Percentiles rank a stretch among this genome's conserved stretches.
Evolutionary conservation across 2,113 vertebrate genomes (phyloP).

Genomic region (Atlantisia rogersi): DNA sequence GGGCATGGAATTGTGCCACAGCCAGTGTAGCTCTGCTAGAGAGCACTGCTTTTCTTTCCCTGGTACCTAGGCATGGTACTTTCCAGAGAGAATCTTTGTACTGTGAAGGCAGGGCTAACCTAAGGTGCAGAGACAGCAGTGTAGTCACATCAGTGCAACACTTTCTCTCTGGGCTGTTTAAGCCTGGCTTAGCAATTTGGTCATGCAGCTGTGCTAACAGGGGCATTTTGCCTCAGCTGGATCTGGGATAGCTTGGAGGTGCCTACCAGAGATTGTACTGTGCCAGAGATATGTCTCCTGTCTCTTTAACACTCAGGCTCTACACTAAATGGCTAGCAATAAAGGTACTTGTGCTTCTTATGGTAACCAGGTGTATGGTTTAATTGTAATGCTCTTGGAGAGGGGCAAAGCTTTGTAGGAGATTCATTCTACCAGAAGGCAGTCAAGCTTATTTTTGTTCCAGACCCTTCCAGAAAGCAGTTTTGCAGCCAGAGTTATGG

Average conservation of each 20-base stretch:
- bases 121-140: background rate
- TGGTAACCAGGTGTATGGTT: background rate
- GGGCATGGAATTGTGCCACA: background rate
- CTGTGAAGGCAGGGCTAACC: accelerated
- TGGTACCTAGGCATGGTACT: background rate
- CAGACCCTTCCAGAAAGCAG: background rate
- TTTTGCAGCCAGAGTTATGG: background rate
- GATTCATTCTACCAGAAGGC: background rate
- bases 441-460: background rate
- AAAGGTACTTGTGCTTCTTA: background rate
- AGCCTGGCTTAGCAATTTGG: background rate
- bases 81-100: background rate
- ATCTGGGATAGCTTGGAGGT: background rate
- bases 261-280: background rate
- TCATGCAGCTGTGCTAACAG: background rate
- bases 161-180: background rate
- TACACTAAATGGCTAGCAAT: background rate
- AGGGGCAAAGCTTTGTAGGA: background rate
- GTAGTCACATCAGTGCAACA: accelerated
- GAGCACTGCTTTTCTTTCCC: background rate
- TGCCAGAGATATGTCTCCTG: background rate
- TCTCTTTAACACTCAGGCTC: background rate
- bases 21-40: background rate
- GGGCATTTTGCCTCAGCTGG: background rate
- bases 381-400: background rate